Evolutionary conservation across 2,888 invertebrate genomes (phyloP).

Genomic region (Standfussiana lucernea): DNA sequence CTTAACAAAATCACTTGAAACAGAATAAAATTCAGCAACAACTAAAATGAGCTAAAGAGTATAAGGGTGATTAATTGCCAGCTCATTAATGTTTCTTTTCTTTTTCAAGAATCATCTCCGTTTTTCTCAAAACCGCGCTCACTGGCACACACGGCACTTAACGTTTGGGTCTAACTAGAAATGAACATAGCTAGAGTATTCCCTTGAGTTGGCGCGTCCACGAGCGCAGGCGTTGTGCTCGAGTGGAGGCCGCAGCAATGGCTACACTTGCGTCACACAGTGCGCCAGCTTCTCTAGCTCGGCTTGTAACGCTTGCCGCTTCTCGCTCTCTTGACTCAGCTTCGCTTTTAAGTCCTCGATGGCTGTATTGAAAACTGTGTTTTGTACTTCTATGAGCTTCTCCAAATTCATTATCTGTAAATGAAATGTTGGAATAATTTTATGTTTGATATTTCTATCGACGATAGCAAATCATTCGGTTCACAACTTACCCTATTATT

Average conservation of each 20-base stretch:
- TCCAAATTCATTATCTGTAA: conserved; percentile 91
- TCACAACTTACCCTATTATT: conserved; percentile 84
- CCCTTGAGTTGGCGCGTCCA: conserved; percentile 60
- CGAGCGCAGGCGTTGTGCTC: conserved; percentile 46
- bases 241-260: conserved; percentile 59
- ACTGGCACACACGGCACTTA: conserved; percentile 7
- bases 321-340: conserved; percentile 92
- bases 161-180: conserved; percentile 63
- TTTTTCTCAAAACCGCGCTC: conserved; percentile 32
- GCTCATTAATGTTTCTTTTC: neutral
- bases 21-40: conserved; percentile 2
- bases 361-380: conserved; percentile 90
- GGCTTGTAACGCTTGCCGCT: conserved; percentile 91
- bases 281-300: conserved; percentile 93
- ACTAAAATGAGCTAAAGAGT: neutral
- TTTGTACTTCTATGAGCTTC: conserved; percentile 90
- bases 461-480: neutral
- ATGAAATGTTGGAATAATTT: neutral
- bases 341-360: conserved; percentile 92
- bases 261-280: conserved; percentile 93
- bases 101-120: neutral
- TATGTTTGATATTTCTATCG: neutral
- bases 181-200: conserved; percentile 75
- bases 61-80: conserved; percentile 1
- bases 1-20: conserved; percentile 18